Evolutionary conservation across 1,140 invertebrate species (phyloP), one percentile per base, ranked within the genome.

Genomic region (Drosophila elegans): DNA sequence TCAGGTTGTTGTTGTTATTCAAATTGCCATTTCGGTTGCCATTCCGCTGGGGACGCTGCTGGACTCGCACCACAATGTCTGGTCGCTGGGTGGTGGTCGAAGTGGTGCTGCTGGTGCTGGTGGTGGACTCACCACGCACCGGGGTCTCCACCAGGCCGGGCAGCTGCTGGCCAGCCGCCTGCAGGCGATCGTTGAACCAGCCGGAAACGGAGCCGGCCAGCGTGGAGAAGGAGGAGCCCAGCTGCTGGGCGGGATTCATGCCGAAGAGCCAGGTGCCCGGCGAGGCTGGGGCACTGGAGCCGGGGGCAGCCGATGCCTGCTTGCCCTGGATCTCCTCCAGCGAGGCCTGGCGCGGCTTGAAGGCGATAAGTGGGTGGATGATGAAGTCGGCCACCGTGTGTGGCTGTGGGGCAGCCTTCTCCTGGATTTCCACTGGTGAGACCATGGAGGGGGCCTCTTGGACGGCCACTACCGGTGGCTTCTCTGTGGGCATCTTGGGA

Each of bases 311-410:
- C 75, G 90, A 90, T 25, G 90, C 83, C 77, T 91, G 90, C 39
- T 91, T 91, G 38, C 90, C 90, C 60, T 88, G 74, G 34, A 85
- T 42, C 46, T 85, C 80, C 12, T 88, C 85, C 0, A 67, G 27
- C 0, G 62, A 41, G 0, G 72, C 78, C 16, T 74, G 68, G n/a
- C 86, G 83, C 0, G 90, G 90, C 69, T 91, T 91, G 42, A 91
- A 91, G 27, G 90, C 90, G 39, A 91, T 91, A 67, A 91, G 45
- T 0, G 90, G 90, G 67, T 91, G 90, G 4, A 91, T 91, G 10
- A 91, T 90, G 39, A 91, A 91, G 53, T 91, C 90, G 7, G 90
- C 90, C 21, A 91, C 84, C 4, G 90, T 91, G 21, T 91, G 90
- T 0, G 83, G 90, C n/a, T 81, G 80, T 4, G n/a, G 48, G 9